Percentiles rank a stretch among this genome's conserved stretches.
Evolutionary conservation across 2,888 invertebrate species (phyloP).

Genomic region (Torymus auratus): DNA sequence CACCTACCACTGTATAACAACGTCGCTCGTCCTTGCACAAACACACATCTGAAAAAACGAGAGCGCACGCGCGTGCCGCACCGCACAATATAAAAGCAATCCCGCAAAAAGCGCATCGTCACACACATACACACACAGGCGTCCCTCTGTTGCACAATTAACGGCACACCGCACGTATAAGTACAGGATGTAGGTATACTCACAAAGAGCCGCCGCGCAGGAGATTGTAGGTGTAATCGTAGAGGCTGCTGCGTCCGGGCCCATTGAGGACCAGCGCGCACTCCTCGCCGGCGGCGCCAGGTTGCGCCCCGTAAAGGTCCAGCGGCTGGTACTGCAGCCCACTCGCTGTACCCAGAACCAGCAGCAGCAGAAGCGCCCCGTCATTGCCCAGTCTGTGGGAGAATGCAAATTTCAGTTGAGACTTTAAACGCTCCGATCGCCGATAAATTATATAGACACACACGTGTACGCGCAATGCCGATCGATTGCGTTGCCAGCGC

Average conservation of each 20-base stretch:
- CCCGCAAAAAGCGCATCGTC: background rate
- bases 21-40: too few relatives aligned
- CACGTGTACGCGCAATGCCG: too few relatives aligned
- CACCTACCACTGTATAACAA: too few relatives aligned
- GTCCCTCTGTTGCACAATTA: background rate
- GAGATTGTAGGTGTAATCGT: slow-evolving; percentile 90
- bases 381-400: slow-evolving; percentile 45
- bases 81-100: background rate
- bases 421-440: too few relatives aligned
- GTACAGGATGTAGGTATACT: slow-evolving; percentile 73
- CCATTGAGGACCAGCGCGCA: slow-evolving; percentile 89
- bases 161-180: too few relatives aligned
- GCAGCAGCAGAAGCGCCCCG: background rate
- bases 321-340: slow-evolving; percentile 70
- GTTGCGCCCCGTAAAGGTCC: slow-evolving; percentile 62
- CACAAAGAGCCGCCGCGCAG: slow-evolving; percentile 89
- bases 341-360: background rate
- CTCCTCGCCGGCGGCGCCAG: slow-evolving; percentile 78
- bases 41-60: too few relatives aligned
- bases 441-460: too few relatives aligned
- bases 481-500: too few relatives aligned
- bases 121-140: background rate
- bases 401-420: too few relatives aligned
- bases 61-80: too few relatives aligned
- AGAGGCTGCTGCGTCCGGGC: slow-evolving; percentile 87